Conservation (phyloP, 1,140 invertebrate species). For the Pogonomyrmex californicus region DNA sequence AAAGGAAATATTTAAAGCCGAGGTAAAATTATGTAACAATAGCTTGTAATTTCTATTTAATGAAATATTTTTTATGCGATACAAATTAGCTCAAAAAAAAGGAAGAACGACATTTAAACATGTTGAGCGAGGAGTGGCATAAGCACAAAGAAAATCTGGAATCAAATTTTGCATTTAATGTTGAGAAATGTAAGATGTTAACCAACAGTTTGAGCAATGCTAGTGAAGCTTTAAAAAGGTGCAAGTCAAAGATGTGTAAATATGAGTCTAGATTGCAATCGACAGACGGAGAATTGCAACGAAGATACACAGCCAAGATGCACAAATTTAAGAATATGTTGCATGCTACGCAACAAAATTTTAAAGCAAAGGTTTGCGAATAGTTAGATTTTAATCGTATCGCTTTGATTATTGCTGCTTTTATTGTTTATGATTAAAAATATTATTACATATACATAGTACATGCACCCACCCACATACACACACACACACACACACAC, state of each 20-base stretch:
- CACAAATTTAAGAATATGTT: conserved; percentile 81
- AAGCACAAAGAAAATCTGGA: conserved; percentile 83
- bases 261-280: conserved; percentile 80
- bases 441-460: not conserved
- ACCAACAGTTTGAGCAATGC: conserved; percentile 83
- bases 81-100: conserved; percentile 81
- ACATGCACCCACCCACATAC: no score
- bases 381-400: not conserved
- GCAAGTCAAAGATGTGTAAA: conserved; percentile 83
- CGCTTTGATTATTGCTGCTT: not conserved
- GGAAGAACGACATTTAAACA: conserved; percentile 83
- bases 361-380: conserved; percentile 78
- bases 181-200: conserved; percentile 84
- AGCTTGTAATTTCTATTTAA: not conserved
- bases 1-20: conserved; percentile 85
- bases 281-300: conserved; percentile 84
- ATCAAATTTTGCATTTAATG: conserved; percentile 80
- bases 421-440: not conserved
- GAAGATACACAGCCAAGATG: conserved; percentile 83
- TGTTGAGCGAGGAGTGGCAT: conserved; percentile 85
- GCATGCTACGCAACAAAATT: conserved; percentile 82
- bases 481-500: no score
- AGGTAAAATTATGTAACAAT: conserved; percentile 76
- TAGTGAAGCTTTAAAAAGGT: conserved; percentile 82
- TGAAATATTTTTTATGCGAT: conserved; percentile 8